Evolutionary conservation across 2,888 invertebrate species (phyloP).

Genomic region (Exocentrus adspersus): DNA sequence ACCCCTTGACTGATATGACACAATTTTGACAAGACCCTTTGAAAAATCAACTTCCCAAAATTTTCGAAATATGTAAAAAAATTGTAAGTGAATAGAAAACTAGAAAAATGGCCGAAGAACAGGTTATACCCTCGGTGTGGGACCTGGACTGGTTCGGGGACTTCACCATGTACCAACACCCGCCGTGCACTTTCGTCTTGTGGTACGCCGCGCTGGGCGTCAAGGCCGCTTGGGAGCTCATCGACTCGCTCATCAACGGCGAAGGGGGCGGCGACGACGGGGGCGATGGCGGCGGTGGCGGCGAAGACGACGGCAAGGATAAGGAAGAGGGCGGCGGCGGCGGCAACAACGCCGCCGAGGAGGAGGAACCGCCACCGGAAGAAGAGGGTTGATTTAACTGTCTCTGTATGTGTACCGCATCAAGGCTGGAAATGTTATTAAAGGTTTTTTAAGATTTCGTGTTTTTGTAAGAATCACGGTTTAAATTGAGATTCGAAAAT

Average conservation of each 20-base stretch:
- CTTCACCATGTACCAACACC: slow-evolving; percentile 43
- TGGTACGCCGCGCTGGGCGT: slow-evolving; percentile 38
- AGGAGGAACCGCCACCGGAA: background rate
- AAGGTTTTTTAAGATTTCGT: too few species aligned
- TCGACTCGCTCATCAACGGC: slow-evolving; percentile 9
- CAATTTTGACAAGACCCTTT: background rate
- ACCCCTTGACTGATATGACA: background rate
- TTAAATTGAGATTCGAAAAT: too few species aligned
- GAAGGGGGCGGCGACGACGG: background rate
- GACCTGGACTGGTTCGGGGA: slow-evolving; percentile 32
- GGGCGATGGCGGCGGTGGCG: background rate
- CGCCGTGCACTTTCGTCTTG: slow-evolving; percentile 43
- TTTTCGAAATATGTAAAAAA: background rate
- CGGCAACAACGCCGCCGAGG: background rate
- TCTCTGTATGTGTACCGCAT: too few species aligned
- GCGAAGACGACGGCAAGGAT: background rate
- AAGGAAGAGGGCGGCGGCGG: background rate
- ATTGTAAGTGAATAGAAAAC: background rate
- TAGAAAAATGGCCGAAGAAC: slow-evolving; percentile 1
- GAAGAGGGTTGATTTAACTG: background rate
- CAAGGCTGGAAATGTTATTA: too few species aligned
- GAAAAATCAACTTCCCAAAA: background rate
- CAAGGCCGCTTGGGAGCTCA: slow-evolving; percentile 26
- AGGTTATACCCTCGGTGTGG: slow-evolving; percentile 17
- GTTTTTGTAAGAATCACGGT: too few species aligned